Evolutionary conservation across 2,888 invertebrate species (phyloP), one percentile per base, ranked within the genome.

Genomic region (Netelia virgata): DNA sequence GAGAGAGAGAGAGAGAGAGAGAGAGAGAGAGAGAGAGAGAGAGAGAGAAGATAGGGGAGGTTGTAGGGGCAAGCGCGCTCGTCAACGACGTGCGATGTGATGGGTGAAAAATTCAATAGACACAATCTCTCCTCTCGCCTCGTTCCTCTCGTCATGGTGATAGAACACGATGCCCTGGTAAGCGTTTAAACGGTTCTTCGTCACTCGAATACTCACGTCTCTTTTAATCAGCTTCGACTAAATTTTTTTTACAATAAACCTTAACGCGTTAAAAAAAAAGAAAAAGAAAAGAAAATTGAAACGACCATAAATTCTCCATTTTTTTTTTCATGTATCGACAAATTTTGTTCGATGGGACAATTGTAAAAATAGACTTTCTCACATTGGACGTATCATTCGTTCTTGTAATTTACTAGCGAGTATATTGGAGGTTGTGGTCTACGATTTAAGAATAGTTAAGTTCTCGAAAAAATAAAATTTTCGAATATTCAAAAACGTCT

Each of bases 151-250:
- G 43, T 73, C 66, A 18, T 66, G 41, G 64, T 64, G 79, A 79
- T 79, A 79, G 79, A 73, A 73, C 79, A 79, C 79, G 79, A 79
- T 55, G 47, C 18, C 55, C 16, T 70, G 70, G 70, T 73, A 59
- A 72, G 47, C 73, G 72, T 83, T 87, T 86, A 88, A 87, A 87
- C 86, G 86, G 78, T 84, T 84, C 84, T 83, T 82, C 82, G 74
- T 82, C 78, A 76, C 82, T 77, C 74, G 76, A 70, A 84, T 70
- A 78, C 85, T 83, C 8, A 66, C 82, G 70, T 86, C 86, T 78
- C 86, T 90, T 86, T 86, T 88, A 90, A 87, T 86, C 82, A 55
- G 66, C 16, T 64, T 59, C n/a, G n/a, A 66, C 66, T 28, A 64
- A 53, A 55, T 1, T 43, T 64, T 76, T 59, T 66, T 2, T 18